Base-by-base conservation (phyloP, 2,888 invertebrate genomes). In the Pterostichus niger region DNA sequence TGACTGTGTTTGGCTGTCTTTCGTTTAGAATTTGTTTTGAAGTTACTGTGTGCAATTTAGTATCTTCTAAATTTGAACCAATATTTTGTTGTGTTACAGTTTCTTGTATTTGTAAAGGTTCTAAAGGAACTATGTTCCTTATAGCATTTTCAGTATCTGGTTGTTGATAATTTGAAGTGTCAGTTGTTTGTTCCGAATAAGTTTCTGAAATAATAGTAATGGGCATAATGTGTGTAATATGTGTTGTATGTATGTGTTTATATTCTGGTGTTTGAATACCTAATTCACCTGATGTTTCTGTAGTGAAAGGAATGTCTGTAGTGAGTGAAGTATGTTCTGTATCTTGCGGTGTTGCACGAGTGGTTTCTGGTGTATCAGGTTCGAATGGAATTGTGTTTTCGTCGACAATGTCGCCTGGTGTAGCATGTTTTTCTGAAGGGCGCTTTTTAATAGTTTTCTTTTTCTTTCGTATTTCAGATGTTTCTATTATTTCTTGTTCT, bases 261-360 rank as follows among this genome's bases (percentile, higher is more conserved):
- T 59, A 61, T 24, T 13, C n/a, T 35, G 40, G 75, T 75, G 40
- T 82, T 61, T 73, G 40, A 59, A 75, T 75, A 82, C 61, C 59
- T 75, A 82, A 82, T 56, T 82, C 82, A 82, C 82, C 82, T 82
- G 82, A 31, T 17, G 75, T 82, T 82, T 82, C 82, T 46, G 82
- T 56, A 59, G 82, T 82, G 56, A 56, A 75, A 75, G 82, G 52
- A 75, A 82, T 82, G 82, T 82, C 61, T 82, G 82, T 82, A 49
- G 75, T 59, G 59, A 82, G 82, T 82, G 82, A 17, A 82, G 46
- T 82, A 82, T 82, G 82, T 82, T 82, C 82, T 75, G 82, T 82
- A 82, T 44, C 82, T 75, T 82, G 75, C 44, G 46, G 59, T 75
- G 75, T 75, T 33, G 82, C 82, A 61, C 64, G 82, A 31, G 73